Base-by-base conservation (phyloP, 2,888 invertebrate genomes). In the Crematogaster levior region DNA sequence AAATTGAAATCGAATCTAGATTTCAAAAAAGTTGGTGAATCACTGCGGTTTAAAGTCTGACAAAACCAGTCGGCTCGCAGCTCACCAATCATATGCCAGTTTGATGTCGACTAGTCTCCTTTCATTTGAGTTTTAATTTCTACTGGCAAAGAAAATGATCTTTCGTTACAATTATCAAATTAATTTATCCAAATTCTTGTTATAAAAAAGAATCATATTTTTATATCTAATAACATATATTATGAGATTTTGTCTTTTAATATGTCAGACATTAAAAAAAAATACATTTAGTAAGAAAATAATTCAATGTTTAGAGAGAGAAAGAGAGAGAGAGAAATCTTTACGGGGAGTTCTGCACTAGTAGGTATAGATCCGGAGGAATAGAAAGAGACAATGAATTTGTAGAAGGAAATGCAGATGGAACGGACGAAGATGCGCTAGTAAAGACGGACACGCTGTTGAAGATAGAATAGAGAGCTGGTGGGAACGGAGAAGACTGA, bases 351-450 rank as follows among this genome's bases (percentile, higher is more conserved):
- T 48, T 48, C 24, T 56, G 75, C n/a, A 43, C 53, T 21, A 27
- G 9, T 27, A 10, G 51, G 24, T 63, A 63, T n/a, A 51, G 75
- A 75, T 84, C 84, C 84, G 77, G 81, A 66, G 83, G 82, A 77
- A 72, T 70, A 83, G 87, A 87, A 80, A 82, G 75, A 84, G 70
- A 60, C 79, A 43, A 61, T 81, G 75, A 70, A 70, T 79, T 56
- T 53, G 30, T 77, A 56, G 77, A 70, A 56, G 56, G 65, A 40
- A 56, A 77, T 27, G 61, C 18, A n/a, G 48, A 43, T 70, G 80
- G 61, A 66, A 27, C 60, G 63, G 30, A 61, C 46, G 37, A 63
- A 34, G 60, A 61, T 74, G 81, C 63, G 82, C 87, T 68, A 81
- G 79, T 81, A 81, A 74, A 75, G 83, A 72, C 82, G 79, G 72